Evolutionary conservation across 2,888 invertebrate genomes (phyloP), one percentile per base, ranked within the genome.

Genomic region (Kryphioiulus occultus): DNA sequence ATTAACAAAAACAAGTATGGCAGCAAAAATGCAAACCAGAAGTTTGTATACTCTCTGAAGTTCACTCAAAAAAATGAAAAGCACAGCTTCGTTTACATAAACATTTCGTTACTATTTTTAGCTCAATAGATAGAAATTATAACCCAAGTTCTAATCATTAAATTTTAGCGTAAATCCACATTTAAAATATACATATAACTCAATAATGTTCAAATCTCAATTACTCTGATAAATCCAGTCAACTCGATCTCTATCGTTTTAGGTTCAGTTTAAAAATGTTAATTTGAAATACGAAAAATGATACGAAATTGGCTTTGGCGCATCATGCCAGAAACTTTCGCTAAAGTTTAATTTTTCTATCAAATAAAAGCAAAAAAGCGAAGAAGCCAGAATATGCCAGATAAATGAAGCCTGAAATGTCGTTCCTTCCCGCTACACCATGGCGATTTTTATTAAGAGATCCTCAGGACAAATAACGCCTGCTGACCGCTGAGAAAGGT

Each of bases 401-500:
- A 68, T 68, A 68, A 68, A 68, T 68, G 68, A 68, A 68, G 68
- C 68, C 1, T 68, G 68, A 68, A 68, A 68, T 68, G 68, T 26
- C 26, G 22, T 26, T 26, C 68, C 5, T 26, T 26, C 26, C 5
- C 22, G 68, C 68, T 68, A 68, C 68, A 68, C 26, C 68, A 68
- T 26, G 68, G 26, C 26, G 68, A 26, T 68, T 68, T 68, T 68
- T 68, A 68, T 68, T 68, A 68, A 68, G 68, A 68, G 68, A 68
- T 68, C 26, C 68, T 68, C 22, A 26, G 68, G 68, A 68, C 68
- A 68, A 68, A 68, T 68, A 26, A 68, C 19, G 68, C 26, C 68
- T 68, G 68, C 68, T 68, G 68, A 68, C 68, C 68, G 26, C 68
- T 26, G 26, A 68, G 68, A 68, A 68, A 68, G 68, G 68, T 68